Base-by-base conservation (phyloP, 2,113 vertebrate species). In the Solenodon paradoxus region DNA sequence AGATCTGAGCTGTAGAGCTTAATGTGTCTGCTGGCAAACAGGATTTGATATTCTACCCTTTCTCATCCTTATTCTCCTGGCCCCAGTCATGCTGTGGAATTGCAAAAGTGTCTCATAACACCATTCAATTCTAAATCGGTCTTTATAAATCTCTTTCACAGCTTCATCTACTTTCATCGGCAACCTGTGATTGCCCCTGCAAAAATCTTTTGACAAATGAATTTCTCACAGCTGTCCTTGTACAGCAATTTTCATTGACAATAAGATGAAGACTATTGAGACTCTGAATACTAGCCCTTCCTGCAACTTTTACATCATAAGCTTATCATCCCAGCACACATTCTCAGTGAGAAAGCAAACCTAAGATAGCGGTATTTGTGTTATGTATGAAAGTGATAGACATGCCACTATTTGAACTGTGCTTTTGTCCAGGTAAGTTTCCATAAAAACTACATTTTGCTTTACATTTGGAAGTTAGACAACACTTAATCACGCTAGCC, bases 41-140 rank as follows among this genome's bases (percentile, higher is more conserved):
- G 66, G 45, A 38, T 53, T 90, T 83, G 95, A 57, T 42, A 0
- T 69, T 93, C 95, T 96, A 85, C 94, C 47, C 32, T 66, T 93
- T 96, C 89, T 64, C 97, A 63, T 92, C 63, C 86, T 53, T 96
- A 95, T 96, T 91, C 92, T 92, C 90, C 96, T 96, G 87, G 95
- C 94, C 32, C 88, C 91, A 95, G 87, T 30, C 74, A 96, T 1
- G 26, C 55, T 78, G 64, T 53, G 75, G 97, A 97, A 97, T 45
- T 94, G 86, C 86, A 94, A 96, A 94, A 96, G 90, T 87, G 74
- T 61, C 95, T 89, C 97, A 96, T 97, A 98, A 96, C 68, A 96
- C 87, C 66, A 49, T 88, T 96, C 66, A 88, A n/a, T 90, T 94
- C 84, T 88, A 95, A 97, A 64, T 85, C 90, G 71, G 24, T 88